Percentiles rank a stretch among this genome's conserved stretches.
phyloP scores from a whole-genome alignment of 2,888 invertebrate species.

The Philhelius pedissequus region DNA sequence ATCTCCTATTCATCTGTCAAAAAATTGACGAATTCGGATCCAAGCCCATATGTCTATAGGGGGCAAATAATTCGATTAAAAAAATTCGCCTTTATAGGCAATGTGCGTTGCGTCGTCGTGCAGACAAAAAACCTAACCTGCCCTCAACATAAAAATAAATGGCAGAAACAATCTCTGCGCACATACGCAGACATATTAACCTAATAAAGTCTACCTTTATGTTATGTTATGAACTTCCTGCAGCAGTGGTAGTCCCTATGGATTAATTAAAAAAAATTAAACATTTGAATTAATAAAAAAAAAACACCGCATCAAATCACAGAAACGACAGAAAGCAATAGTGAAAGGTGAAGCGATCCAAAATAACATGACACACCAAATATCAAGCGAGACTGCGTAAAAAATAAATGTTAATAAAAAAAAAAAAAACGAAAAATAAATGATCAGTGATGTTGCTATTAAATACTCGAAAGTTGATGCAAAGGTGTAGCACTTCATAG shows the following conservation, averaged over 20 bases:
- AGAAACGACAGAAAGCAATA: background rate
- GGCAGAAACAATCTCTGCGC: constrained; percentile 27
- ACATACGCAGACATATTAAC: background rate
- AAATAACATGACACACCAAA: constrained; percentile 32
- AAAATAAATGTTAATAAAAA: background rate
- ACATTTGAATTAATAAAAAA: constrained; percentile 12
- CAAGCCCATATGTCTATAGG: constrained; percentile 4
- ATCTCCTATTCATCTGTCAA: constrained; percentile 34
- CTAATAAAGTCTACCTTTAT: constrained; percentile 22
- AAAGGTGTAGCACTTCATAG: constrained; percentile 31
- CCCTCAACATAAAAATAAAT: constrained; percentile 6
- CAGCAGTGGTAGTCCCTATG: constrained; percentile 25
- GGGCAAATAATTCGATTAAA: constrained; percentile 59
- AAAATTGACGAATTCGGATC: constrained; percentile 48
- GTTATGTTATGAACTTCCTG: constrained; percentile 34
- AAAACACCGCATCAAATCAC: background rate
- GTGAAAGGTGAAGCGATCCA: constrained; percentile 54
- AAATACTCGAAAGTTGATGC: constrained; percentile 40
- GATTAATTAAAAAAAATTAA: constrained; percentile 50
- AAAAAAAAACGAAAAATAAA: too few relatives aligned
- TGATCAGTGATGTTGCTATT: constrained; percentile 22
- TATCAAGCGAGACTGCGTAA: constrained; percentile 16
- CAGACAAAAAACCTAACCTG: background rate
- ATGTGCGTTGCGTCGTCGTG: too few relatives aligned
- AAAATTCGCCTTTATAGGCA: constrained; percentile 48